These are phyloP conservation scores for Hippotragus niger DNA, from an alignment of 2,113 vertebrate genomes.

Conservation along the genomic window DNA sequence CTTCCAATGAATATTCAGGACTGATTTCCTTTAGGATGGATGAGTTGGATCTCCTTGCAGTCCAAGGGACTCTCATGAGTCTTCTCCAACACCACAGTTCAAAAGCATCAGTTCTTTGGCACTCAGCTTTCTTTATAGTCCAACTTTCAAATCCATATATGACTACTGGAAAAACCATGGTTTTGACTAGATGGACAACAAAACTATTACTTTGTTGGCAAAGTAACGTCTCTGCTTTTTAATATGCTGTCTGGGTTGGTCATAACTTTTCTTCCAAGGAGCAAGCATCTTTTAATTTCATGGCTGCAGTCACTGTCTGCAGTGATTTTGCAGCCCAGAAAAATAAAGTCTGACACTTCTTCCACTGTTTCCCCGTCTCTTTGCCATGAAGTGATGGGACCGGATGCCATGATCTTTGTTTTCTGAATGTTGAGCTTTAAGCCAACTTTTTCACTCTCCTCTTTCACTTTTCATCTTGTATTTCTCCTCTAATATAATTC, in stretches of 20 bases:
- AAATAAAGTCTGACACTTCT: background rate
- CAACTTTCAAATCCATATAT: background rate
- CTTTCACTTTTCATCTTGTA: background rate
- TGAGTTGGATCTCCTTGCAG: background rate
- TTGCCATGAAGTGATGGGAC: background rate
- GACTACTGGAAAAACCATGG: background rate
- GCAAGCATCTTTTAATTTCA: background rate
- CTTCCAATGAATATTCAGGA: background rate
- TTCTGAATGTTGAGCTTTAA: background rate
- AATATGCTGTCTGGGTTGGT: background rate
- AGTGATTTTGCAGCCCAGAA: background rate
- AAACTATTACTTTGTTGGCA: background rate
- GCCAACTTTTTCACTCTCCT: background rate
- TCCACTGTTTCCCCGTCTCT: background rate
- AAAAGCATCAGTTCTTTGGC: background rate
- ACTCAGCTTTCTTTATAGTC: background rate
- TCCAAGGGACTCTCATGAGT: background rate
- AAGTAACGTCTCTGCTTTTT: background rate
- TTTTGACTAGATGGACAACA: background rate
- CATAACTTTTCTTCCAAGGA: background rate
- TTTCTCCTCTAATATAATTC: background rate
- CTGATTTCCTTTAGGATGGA: background rate
- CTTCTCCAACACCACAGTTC: background rate
- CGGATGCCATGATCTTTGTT: background rate
- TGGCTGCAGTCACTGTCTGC: background rate